These are phyloP conservation scores for Falcunculus frontatus DNA, from an alignment of 2,113 vertebrate species.

Conservation along the genomic window DNA sequence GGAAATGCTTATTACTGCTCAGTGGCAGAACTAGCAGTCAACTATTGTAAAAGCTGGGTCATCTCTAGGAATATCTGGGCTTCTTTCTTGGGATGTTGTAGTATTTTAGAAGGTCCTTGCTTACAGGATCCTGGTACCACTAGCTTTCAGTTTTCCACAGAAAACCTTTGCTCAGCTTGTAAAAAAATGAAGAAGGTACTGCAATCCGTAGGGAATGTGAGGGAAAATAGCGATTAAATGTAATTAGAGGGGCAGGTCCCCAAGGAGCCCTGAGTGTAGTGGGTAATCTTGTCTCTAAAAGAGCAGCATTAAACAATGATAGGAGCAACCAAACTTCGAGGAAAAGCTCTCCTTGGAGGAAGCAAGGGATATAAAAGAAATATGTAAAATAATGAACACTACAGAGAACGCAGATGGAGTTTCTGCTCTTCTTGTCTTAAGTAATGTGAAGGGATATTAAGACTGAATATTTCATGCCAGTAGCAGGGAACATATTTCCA, in stretches of 20 bases:
- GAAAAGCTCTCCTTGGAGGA: background rate
- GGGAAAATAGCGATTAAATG: background rate
- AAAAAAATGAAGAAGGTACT: background rate
- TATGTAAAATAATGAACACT: background rate
- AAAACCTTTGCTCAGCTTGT: background rate
- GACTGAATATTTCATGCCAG: conserved; percentile 33
- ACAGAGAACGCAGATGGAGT: background rate
- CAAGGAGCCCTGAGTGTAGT: background rate
- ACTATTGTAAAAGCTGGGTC: background rate
- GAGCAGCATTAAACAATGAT: conserved; percentile 6
- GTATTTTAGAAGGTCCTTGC: background rate
- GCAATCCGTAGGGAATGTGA: background rate
- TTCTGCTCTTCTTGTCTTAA: background rate
- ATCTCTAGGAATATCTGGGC: background rate
- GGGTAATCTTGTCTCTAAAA: background rate
- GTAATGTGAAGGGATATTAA: background rate
- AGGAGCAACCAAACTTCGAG: background rate
- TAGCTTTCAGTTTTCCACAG: background rate
- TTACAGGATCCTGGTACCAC: background rate
- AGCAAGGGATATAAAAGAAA: background rate
- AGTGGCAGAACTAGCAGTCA: background rate
- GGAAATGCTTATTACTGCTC: background rate
- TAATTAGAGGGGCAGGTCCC: background rate
- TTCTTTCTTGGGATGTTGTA: background rate
- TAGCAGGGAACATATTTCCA: background rate